Evolutionary conservation across 2,797 vertebrate species (phyloP).

Genomic region (Hippocampus kuda): DNA sequence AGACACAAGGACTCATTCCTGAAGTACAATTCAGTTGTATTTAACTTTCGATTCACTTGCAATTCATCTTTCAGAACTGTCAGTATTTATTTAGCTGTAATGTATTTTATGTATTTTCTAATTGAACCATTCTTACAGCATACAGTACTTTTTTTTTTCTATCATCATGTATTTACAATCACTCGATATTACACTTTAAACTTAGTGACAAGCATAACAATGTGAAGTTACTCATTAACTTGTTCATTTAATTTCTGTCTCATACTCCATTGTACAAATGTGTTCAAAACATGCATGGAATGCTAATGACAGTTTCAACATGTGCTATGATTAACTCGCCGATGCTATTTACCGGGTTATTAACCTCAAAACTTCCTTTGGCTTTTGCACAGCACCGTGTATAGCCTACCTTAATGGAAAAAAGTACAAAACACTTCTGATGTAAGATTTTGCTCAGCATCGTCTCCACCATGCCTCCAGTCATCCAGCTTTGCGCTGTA

Average conservation of each 20-base stretch:
- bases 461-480: constrained; percentile 56
- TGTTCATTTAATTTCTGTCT: no score
- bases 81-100: background rate
- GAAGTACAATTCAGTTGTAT: no score
- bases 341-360: background rate
- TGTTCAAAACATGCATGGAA: no score
- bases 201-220: constrained; percentile 11
- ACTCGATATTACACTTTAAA: constrained; percentile 4
- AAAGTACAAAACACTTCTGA: constrained; percentile 45
- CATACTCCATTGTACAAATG: no score
- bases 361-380: constrained; percentile 15
- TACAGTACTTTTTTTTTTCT: no score
- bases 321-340: background rate
- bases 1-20: no score
- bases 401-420: constrained; percentile 12
- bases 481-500: constrained; percentile 60
- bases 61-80: no score
- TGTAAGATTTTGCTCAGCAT: constrained; percentile 52
- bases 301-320: background rate
- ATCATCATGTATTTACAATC: background rate
- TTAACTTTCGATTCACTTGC: no score
- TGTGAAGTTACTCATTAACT: no score
- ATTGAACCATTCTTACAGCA: no score
- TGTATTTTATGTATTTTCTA: background rate
- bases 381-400: background rate